These are phyloP conservation scores for Luscinia megarhynchos DNA, from an alignment of 2,797 vertebrate species.

Conservation along the genomic window DNA sequence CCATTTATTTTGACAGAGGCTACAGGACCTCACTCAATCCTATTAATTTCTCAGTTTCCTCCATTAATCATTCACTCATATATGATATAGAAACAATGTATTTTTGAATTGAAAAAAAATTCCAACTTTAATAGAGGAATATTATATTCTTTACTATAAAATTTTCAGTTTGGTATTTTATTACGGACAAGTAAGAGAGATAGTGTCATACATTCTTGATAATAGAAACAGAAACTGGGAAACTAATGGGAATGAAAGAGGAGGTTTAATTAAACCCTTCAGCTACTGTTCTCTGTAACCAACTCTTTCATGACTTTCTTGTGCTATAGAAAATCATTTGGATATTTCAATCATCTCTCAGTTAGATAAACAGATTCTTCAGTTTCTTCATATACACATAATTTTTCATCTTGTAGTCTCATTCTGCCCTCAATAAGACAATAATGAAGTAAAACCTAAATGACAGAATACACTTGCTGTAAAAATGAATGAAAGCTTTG, in stretches of 20 bases:
- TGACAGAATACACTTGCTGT: background rate
- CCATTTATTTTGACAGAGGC: background rate
- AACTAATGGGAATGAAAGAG: background rate
- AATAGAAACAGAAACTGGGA: background rate
- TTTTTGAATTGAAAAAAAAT: background rate
- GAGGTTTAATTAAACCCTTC: background rate
- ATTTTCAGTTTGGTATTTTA: background rate
- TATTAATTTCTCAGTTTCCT: background rate
- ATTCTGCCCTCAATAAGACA: background rate
- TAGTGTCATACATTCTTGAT: background rate
- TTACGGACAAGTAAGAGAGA: background rate
- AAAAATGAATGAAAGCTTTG: background rate
- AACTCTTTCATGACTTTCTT: background rate
- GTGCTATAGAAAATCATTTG: background rate
- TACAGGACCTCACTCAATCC: background rate
- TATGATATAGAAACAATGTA: background rate
- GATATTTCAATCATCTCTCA: background rate
- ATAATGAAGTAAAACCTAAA: background rate
- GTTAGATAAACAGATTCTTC: background rate
- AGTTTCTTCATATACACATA: background rate
- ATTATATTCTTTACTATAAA: background rate
- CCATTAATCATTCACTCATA: background rate
- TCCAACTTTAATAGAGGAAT: background rate
- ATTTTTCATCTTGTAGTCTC: background rate
- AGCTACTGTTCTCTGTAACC: background rate